A percentile compares a stretch with the other conserved stretches of the same genome.
phyloP scores from a whole-genome alignment of 2,113 vertebrate species.

The Odocoileus hemionus region DNA sequence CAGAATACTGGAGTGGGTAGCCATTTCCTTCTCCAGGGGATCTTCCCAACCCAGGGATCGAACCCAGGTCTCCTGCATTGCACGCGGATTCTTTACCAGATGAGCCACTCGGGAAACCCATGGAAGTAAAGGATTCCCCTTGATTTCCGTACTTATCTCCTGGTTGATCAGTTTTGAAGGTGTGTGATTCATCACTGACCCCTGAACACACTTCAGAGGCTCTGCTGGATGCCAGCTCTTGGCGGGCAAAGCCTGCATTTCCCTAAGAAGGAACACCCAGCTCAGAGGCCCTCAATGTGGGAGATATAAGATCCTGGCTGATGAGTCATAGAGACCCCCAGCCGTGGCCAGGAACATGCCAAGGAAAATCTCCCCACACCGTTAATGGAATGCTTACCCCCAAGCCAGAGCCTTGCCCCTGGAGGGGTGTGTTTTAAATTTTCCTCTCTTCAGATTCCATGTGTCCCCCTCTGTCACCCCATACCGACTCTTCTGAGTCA shows the following conservation, averaged over 20 bases:
- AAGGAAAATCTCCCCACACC: neutral
- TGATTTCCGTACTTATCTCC: fast-evolving
- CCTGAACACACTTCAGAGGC: fast-evolving
- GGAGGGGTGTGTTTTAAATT: neutral
- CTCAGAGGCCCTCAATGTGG: neutral
- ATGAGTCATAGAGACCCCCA: neutral
- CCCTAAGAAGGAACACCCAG: neutral
- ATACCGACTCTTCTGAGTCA: neutral
- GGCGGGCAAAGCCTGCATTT: neutral
- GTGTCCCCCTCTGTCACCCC: too few relatives aligned
- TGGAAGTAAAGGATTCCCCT: fast-evolving
- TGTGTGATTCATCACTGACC: fast-evolving
- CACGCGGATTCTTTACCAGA: neutral
- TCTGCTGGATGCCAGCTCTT: neutral
- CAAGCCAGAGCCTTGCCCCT: neutral
- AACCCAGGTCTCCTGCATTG: neutral
- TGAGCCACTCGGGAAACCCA: neutral
- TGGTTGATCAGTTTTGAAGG: neutral
- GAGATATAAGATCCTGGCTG: neutral
- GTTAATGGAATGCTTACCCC: neutral
- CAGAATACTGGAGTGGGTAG: neutral
- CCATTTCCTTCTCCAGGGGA: neutral
- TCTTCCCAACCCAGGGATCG: neutral
- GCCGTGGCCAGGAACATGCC: neutral
- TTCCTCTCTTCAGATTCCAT: neutral